A percentile compares a stretch with the other conserved stretches of the same genome.
These are phyloP conservation scores for Malurus melanocephalus DNA, from an alignment of 2,113 vertebrate species.

Conservation along the genomic window DNA sequence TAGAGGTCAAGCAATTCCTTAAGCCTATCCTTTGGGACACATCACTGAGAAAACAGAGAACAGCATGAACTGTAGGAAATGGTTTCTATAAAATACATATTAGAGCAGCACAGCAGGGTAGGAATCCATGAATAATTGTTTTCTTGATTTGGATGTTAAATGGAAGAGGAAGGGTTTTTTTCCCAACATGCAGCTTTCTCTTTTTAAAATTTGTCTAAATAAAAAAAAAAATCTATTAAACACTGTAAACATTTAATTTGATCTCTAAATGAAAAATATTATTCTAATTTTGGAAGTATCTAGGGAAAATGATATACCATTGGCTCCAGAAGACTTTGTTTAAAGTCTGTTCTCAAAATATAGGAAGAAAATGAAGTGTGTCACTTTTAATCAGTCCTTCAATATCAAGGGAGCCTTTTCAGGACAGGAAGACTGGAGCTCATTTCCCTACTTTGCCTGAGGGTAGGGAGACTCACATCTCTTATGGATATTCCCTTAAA, in stretches of 20 bases:
- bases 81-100: not conserved
- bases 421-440: not conserved
- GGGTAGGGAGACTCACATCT: not conserved
- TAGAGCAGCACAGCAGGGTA: not conserved
- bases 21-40: not conserved
- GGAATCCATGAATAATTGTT: not conserved
- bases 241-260: not conserved
- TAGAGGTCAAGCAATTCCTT: constrained; percentile 9
- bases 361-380: not conserved
- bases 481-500: not conserved
- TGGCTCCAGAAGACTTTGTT: not conserved
- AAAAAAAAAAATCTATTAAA: not conserved
- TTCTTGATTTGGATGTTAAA: not conserved
- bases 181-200: not conserved
- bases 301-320: not conserved
- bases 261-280: not conserved
- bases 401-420: not conserved
- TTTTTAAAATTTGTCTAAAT: not conserved
- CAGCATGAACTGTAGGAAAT: not conserved
- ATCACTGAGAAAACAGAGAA: not conserved
- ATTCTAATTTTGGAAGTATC: not conserved
- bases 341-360: not conserved
- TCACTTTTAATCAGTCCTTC: not conserved
- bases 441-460: not conserved
- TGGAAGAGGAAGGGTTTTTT: not conserved